These are phyloP conservation scores for Poecilia picta DNA, from an alignment of 2,797 vertebrate species.

Conservation along the genomic window DNA sequence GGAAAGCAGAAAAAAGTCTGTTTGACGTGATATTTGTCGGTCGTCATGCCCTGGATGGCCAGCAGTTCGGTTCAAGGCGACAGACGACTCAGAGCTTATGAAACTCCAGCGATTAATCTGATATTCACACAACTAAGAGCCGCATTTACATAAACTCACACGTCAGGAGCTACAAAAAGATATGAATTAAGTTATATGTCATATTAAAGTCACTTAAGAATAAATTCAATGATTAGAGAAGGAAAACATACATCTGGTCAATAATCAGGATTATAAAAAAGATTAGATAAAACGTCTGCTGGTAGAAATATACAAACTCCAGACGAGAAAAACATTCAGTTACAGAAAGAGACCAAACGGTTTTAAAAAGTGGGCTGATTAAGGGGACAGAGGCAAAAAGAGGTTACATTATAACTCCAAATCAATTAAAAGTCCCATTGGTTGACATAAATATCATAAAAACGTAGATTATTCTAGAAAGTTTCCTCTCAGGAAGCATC, in stretches of 20 bases:
- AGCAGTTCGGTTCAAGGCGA: slow-evolving; percentile 46
- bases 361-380: slow-evolving; percentile 63
- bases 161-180: slow-evolving; percentile 55
- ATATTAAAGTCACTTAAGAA: slow-evolving; percentile 74
- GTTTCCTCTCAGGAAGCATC: slow-evolving; percentile 77
- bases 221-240: slow-evolving; percentile 71
- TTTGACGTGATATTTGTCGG: slow-evolving; percentile 57
- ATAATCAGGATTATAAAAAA: slow-evolving; percentile 79
- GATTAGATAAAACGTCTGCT: slow-evolving; percentile 80
- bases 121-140: slow-evolving; percentile 74
- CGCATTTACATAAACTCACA: slow-evolving; percentile 62
- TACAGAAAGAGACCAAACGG: slow-evolving; percentile 86
- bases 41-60: slow-evolving; percentile 50
- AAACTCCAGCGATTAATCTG: slow-evolving; percentile 68
- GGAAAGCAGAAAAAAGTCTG: slow-evolving; percentile 22
- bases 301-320: slow-evolving; percentile 85
- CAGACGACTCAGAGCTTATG: slow-evolving; percentile 56
- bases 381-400: slow-evolving; percentile 48
- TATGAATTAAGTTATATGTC: slow-evolving; percentile 73
- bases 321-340: slow-evolving; percentile 83
- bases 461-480: slow-evolving; percentile 86
- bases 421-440: slow-evolving; percentile 85
- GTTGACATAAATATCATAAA: slow-evolving; percentile 92
- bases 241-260: slow-evolving; percentile 76
- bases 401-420: slow-evolving; percentile 72